Percentiles rank a stretch among this genome's conserved stretches.
Evolutionary conservation across 2,888 invertebrate species (phyloP).

Genomic region (Operophtera brumata): DNA sequence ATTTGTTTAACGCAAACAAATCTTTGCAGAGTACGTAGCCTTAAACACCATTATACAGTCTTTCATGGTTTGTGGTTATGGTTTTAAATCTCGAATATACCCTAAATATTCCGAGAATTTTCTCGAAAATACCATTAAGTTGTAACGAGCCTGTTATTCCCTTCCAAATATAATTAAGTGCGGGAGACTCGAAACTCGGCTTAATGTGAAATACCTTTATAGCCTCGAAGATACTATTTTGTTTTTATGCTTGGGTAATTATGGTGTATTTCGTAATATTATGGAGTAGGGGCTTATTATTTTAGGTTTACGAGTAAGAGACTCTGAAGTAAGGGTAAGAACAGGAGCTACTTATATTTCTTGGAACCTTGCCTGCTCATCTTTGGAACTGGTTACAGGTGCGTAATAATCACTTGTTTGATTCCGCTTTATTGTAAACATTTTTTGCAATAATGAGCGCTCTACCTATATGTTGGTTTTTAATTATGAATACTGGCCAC

Average conservation of each 20-base stretch:
- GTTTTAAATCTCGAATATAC: conserved; percentile 8
- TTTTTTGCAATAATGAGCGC: no score
- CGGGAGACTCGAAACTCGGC: conserved; percentile 19
- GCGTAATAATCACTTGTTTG: no score
- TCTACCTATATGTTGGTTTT: no score
- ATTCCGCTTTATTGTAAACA: no score
- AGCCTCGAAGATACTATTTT: conserved; percentile 21
- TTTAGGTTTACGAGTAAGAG: conserved; percentile 16
- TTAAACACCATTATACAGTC: no score
- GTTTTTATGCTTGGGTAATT: conserved; percentile 25
- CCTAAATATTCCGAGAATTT: conserved; percentile 20
- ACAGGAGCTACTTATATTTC: background rate
- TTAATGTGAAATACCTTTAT: conserved; percentile 28
- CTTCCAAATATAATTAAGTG: conserved; percentile 31
- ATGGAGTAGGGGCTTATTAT: conserved; percentile 15
- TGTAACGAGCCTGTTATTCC: conserved; percentile 21
- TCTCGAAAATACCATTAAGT: conserved; percentile 26
- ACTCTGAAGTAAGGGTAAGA: background rate
- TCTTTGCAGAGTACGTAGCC: no score
- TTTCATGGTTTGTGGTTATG: background rate
- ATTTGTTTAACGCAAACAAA: no score
- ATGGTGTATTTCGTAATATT: conserved; percentile 14
- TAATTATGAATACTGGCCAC: no score
- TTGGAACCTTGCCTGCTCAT: background rate
- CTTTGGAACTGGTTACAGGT: no score